phyloP scores from a whole-genome alignment of 2,888 invertebrate species.

The Catotricha subobsoleta region DNA sequence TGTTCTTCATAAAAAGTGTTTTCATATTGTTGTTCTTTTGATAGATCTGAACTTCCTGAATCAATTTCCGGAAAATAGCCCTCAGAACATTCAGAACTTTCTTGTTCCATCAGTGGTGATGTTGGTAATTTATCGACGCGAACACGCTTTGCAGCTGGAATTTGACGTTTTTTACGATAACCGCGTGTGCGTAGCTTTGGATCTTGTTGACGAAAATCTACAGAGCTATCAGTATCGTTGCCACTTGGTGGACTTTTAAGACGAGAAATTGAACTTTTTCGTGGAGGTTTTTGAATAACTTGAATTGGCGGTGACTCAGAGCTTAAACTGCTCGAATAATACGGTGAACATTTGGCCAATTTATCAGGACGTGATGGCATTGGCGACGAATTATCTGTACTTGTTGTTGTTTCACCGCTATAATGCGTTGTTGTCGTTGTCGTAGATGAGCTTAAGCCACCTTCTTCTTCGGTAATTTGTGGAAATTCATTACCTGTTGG shows the following conservation, averaged over 20 bases:
- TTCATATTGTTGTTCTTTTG: slow-evolving; percentile 31
- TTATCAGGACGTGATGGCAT: slow-evolving; percentile 30
- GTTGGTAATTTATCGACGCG: slow-evolving; percentile 31
- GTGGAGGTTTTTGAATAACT: slow-evolving; percentile 41
- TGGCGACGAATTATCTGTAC: slow-evolving; percentile 26
- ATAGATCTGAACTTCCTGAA: slow-evolving; percentile 41
- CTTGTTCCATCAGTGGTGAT: slow-evolving; percentile 28
- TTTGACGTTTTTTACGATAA: slow-evolving; percentile 46
- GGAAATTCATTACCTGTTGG: slow-evolving; percentile 34
- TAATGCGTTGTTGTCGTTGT: slow-evolving; percentile 32
- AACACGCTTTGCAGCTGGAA: slow-evolving; percentile 30
- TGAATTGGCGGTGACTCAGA: slow-evolving; percentile 53
- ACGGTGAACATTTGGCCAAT: slow-evolving; percentile 51
- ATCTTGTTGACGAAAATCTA: slow-evolving; percentile 43
- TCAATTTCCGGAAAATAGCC: slow-evolving; percentile 49
- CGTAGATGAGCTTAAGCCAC: slow-evolving; percentile 29
- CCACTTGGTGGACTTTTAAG: slow-evolving; percentile 53
- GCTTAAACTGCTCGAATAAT: slow-evolving; percentile 56
- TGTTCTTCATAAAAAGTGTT: slow-evolving; percentile 25
- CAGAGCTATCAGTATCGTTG: slow-evolving; percentile 54
- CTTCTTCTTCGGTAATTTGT: slow-evolving; percentile 36
- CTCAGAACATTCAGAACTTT: slow-evolving; percentile 47
- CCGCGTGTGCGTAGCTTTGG: slow-evolving; percentile 48
- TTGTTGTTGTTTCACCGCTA: slow-evolving; percentile 32
- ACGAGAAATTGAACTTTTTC: slow-evolving; percentile 42